These are phyloP conservation scores for Fulica atra DNA, from an alignment of 2,113 vertebrate species.

Conservation along the genomic window DNA sequence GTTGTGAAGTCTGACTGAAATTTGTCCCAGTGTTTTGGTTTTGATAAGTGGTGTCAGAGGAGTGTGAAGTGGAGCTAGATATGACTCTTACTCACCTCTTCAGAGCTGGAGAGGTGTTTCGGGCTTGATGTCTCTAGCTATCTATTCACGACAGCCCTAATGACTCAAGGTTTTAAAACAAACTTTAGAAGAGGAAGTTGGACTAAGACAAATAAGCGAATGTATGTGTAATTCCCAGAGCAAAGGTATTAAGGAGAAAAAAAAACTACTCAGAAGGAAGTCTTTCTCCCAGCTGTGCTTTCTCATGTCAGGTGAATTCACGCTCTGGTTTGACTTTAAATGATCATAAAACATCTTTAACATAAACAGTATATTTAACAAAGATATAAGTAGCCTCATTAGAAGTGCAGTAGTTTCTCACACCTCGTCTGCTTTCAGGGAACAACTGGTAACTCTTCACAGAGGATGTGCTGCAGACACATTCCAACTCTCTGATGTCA, in stretches of 20 bases:
- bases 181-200: background rate
- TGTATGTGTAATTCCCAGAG: background rate
- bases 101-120: background rate
- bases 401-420: conserved; percentile 36
- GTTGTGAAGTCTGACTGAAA: background rate
- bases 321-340: conserved; percentile 28
- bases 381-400: conserved; percentile 35
- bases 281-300: conserved; percentile 28
- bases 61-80: background rate
- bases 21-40: background rate
- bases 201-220: conserved; percentile 11
- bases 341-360: conserved; percentile 4
- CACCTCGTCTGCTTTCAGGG: conserved; percentile 43
- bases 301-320: conserved; percentile 51
- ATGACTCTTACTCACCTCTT: background rate
- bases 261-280: background rate
- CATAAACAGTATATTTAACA: conserved; percentile 40
- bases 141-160: background rate
- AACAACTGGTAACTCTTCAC: background rate
- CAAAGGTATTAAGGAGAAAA: background rate
- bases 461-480: conserved; percentile 28
- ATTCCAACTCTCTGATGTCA: conserved; percentile 53
- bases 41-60: background rate
- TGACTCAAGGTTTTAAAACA: background rate
- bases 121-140: background rate